phyloP scores from a whole-genome alignment of 1,140 invertebrate genomes.

The Orussus abietinus region DNA sequence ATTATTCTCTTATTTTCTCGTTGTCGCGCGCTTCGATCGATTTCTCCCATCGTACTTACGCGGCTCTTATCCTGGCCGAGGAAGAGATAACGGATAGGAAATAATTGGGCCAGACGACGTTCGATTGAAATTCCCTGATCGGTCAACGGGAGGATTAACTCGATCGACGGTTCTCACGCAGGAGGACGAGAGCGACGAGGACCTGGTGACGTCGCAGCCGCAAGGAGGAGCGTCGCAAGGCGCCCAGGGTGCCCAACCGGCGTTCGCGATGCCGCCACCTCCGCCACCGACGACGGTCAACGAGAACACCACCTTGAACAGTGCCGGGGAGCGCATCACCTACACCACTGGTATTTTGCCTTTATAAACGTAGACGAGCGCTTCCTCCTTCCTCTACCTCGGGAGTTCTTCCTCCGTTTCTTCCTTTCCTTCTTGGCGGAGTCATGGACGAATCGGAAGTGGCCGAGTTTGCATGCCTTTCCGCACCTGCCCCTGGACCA shows the following conservation, averaged over 20 bases:
- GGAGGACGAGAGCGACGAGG: conserved; percentile 51
- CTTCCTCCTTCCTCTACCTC: neutral
- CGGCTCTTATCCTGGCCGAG: neutral
- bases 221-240: conserved; percentile 32
- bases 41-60: neutral
- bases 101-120: neutral
- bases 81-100: neutral
- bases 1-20: conserved; percentile 7
- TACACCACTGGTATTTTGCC: conserved; percentile 46
- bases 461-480: too few relatives aligned
- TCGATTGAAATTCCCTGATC: too few relatives aligned
- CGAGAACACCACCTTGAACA: conserved; percentile 51
- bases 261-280: conserved; percentile 50
- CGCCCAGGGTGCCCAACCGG: conserved; percentile 27
- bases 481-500: too few relatives aligned
- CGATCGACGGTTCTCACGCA: conserved; percentile 23
- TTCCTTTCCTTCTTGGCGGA: conserved; percentile 4
- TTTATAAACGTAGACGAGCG: conserved; percentile 13
- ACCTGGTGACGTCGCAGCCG: conserved; percentile 47
- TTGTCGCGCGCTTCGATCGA: conserved; percentile 6
- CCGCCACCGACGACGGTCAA: conserved; percentile 32
- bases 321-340: conserved; percentile 38
- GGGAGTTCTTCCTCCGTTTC: neutral
- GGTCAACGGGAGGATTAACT: too few relatives aligned
- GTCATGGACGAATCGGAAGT: conserved; percentile 2